A percentile compares a stretch with the other conserved stretches of the same genome.
phyloP scores from a whole-genome alignment of 2,888 invertebrate species.

The Leucoptera coffeella region DNA sequence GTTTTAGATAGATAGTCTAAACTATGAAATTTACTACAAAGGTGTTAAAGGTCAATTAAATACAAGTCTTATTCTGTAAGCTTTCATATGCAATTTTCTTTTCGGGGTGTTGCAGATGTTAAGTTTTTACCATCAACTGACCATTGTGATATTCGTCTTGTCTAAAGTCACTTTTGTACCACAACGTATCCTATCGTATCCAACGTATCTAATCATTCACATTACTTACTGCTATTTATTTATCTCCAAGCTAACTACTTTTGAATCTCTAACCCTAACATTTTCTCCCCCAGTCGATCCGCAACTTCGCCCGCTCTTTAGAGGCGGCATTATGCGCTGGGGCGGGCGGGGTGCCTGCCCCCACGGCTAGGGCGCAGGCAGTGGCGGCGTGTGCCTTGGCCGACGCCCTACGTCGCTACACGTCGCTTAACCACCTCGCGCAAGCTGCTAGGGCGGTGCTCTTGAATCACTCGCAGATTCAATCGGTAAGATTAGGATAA shows the following conservation, averaged over 20 bases:
- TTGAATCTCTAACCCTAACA: background rate
- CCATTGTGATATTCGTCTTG: slow-evolving; percentile 85
- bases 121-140: too few relatives aligned
- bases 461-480: slow-evolving; percentile 90
- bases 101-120: too few relatives aligned
- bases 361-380: slow-evolving; percentile 71
- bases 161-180: background rate
- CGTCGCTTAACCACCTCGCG: slow-evolving; percentile 94
- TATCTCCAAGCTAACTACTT: too few relatives aligned
- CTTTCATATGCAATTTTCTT: too few relatives aligned
- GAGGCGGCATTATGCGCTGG: slow-evolving; percentile 86
- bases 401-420: slow-evolving; percentile 91
- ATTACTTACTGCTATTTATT: too few relatives aligned
- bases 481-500: too few relatives aligned
- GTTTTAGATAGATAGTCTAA: too few relatives aligned
- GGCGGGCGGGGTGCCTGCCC: slow-evolving; percentile 75
- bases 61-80: too few relatives aligned
- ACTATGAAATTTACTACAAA: too few relatives aligned
- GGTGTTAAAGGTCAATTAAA: too few relatives aligned
- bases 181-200: background rate
- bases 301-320: slow-evolving; percentile 50
- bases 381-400: slow-evolving; percentile 91
- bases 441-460: slow-evolving; percentile 93
- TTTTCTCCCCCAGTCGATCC: slow-evolving; percentile 61
- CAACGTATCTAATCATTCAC: too few relatives aligned